Conservation (phyloP, 2,888 invertebrate genomes). For the Orthosia incerta region DNA sequence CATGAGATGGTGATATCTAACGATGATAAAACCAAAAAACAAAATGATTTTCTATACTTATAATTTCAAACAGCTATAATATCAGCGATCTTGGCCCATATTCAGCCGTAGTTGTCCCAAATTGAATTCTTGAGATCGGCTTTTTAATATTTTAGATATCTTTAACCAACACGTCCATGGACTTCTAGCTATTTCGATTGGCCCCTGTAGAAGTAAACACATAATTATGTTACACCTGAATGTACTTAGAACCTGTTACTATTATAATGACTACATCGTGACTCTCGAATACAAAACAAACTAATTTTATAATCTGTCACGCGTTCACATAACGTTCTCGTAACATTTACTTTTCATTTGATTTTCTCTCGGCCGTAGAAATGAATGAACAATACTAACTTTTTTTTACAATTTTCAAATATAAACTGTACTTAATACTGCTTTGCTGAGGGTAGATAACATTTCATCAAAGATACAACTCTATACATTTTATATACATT, state of each 20-base stretch:
- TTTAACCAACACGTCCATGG: too few species aligned
- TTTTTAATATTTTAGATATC: too few species aligned
- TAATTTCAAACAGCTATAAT: background rate
- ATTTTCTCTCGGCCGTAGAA: slow-evolving; percentile 53
- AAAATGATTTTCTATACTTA: background rate
- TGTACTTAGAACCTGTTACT: slow-evolving; percentile 69
- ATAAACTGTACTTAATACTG: slow-evolving; percentile 33
- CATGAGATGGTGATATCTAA: background rate
- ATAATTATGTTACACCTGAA: slow-evolving; percentile 60
- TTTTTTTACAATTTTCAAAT: slow-evolving; percentile 10
- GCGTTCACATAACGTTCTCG: slow-evolving; percentile 51
- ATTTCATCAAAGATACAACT: background rate
- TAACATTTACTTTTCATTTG: slow-evolving; percentile 43
- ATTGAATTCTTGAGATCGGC: too few species aligned
- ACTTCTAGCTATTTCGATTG: too few species aligned
- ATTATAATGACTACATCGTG: slow-evolving; percentile 80
- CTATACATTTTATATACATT: slow-evolving; percentile 33
- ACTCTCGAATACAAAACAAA: slow-evolving; percentile 71
- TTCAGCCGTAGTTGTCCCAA: too few species aligned
- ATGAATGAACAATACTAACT: slow-evolving; percentile 66
- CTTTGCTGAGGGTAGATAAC: slow-evolving; percentile 11
- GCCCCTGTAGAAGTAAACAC: slow-evolving; percentile 53
- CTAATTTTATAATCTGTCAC: slow-evolving; percentile 63
- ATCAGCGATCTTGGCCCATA: too few species aligned
- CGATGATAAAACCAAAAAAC: background rate